Percentiles rank a stretch among this genome's conserved stretches.
phyloP scores from a whole-genome alignment of 1,140 invertebrate genomes.

The Drosophila pandora region DNA sequence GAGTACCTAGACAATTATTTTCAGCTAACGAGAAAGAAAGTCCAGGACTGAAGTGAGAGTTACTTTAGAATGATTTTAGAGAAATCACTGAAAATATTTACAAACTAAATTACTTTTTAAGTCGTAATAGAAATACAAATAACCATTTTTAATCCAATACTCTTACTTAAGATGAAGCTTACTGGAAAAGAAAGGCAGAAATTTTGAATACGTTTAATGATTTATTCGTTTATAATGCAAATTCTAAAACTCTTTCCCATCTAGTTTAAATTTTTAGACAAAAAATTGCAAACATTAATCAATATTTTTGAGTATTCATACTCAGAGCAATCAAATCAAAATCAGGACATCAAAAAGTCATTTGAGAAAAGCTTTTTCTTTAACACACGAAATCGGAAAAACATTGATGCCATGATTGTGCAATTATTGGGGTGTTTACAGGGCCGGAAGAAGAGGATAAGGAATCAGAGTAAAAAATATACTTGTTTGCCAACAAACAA shows the following conservation, averaged over 20 bases:
- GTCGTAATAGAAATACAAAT: no score
- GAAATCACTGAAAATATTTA: not conserved
- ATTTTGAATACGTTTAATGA: not conserved
- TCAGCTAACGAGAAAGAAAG: slow-evolving; percentile 1
- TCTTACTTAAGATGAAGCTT: not conserved
- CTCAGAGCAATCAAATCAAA: slow-evolving; percentile 57
- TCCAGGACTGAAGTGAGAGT: not conserved
- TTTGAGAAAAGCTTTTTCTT: slow-evolving; percentile 46
- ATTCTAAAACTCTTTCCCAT: no score
- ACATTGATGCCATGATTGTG: slow-evolving; percentile 44
- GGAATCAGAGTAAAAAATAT: slow-evolving; percentile 28
- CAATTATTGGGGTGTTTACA: slow-evolving; percentile 45
- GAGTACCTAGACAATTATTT: slow-evolving; percentile 22
- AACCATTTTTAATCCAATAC: no score
- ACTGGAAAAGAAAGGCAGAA: not conserved
- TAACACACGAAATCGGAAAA: not conserved
- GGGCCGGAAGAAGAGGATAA: slow-evolving; percentile 17
- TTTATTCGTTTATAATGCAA: not conserved
- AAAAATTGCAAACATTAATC: slow-evolving; percentile 5
- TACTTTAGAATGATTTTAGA: not conserved
- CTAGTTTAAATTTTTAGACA: no score
- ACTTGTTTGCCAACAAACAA: slow-evolving; percentile 42
- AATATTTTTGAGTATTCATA: slow-evolving; percentile 32
- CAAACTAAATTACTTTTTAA: no score
- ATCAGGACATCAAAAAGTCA: slow-evolving; percentile 73